Conservation (phyloP, 2,888 invertebrate species). For the Mimachlamys varia region DNA sequence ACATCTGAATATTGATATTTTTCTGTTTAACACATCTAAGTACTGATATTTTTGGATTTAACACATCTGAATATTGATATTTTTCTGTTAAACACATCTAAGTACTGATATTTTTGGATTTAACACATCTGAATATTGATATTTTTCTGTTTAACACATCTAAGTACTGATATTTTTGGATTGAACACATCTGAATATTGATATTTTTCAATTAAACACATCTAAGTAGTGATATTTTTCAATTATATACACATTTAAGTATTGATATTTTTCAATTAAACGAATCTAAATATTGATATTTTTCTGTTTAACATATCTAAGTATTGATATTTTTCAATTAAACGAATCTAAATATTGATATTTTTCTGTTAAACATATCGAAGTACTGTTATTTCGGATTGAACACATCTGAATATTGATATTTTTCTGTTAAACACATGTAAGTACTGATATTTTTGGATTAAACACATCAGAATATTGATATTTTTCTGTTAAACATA, state of each 20-base stretch:
- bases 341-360: neutral
- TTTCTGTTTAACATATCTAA: neutral
- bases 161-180: neutral
- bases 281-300: neutral
- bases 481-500: no score
- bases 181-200: no score
- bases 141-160: neutral
- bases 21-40: no score
- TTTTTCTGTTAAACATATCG: neutral
- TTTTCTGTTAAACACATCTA: neutral
- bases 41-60: no score
- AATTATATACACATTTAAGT: neutral
- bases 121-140: neutral
- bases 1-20: neutral
- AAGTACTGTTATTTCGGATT: no score
- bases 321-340: neutral
- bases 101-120: neutral
- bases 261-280: neutral
- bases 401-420: neutral
- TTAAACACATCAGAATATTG: no score
- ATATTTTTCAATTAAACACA: no score
- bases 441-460: neutral
- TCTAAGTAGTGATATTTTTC: neutral
- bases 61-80: neutral
- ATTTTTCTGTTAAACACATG: neutral